Conservation (phyloP, 1,140 invertebrate species). For the Anastatus disparis region DNA sequence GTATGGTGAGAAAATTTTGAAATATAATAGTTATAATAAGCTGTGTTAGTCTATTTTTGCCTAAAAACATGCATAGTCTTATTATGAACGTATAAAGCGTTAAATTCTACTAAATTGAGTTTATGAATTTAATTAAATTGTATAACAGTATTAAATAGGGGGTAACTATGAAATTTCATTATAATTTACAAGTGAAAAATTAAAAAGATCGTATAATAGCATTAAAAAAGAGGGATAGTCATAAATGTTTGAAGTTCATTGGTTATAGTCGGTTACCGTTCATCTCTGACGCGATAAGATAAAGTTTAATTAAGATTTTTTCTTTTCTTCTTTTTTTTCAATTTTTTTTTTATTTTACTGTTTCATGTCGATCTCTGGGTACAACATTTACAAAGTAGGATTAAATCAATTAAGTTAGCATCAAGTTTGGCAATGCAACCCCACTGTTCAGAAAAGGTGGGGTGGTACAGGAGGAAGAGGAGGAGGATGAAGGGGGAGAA, state of each 20-base stretch:
- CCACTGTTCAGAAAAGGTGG: too few species aligned
- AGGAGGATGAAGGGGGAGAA: too few species aligned
- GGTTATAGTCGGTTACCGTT: too few species aligned
- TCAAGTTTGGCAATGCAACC: conserved; percentile 5
- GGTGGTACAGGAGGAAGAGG: too few species aligned
- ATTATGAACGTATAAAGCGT: background rate
- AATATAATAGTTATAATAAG: too few species aligned
- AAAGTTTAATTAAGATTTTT: background rate
- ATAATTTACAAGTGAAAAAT: background rate
- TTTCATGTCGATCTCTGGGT: background rate
- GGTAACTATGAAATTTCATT: background rate
- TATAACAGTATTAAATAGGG: background rate
- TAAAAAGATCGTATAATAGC: too few species aligned
- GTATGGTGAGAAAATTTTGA: too few species aligned
- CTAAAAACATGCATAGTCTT: background rate
- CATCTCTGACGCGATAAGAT: background rate
- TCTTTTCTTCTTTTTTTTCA: background rate
- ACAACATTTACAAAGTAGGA: conserved; percentile 14
- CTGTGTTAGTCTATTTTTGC: background rate
- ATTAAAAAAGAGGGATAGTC: too few species aligned
- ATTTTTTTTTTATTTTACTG: too few species aligned
- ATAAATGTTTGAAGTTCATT: background rate
- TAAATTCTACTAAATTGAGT: conserved; percentile 4
- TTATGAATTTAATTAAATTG: background rate
- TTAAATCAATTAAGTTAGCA: conserved; percentile 14